Base-by-base conservation (phyloP, 2,113 vertebrate genomes). In the Rissa tridactyla region DNA sequence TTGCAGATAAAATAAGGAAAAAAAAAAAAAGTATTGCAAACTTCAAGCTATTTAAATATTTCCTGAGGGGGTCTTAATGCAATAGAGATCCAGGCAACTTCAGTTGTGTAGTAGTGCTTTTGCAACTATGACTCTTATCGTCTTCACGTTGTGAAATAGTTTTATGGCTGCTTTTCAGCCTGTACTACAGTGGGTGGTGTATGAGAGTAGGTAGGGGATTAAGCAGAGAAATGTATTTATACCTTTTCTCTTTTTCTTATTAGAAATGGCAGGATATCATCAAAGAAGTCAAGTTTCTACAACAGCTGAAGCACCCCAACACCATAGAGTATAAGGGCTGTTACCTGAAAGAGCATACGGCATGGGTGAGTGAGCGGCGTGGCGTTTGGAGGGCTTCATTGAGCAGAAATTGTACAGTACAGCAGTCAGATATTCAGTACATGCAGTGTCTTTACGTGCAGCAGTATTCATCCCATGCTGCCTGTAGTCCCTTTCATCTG, bases 251-350 rank as follows among this genome's bases (percentile, higher is more conserved):
- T 29, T 73, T 54, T 44, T 80, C 82, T 80, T 73, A 26, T 88
- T 97, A 99, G 99, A 99, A 99, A 98, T 99, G 99, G 99, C 99
- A 99, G 97, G 99, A 99, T 98, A 99, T 99, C 98, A 99, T 99
- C 97, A 99, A 99, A 96, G 99, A 99, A 98, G 99, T 99, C 88
- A 99, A 99, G 95, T 99, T 99, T 98, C 97, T 99, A 90, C 98
- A 98, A 77, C 99, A 99, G 91, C 98, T 99, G 95, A 99, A 99
- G 94, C 99, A 99, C 96, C 99, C 99, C 76, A 99, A 99, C 98
- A 99, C 99, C 70, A 99, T 99, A 15, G 99, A 99, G 70, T 99
- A 99, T 92, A 99, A 99, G 98, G 99, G 99, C 91, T 99, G 99
- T 98, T 99, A 99, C 97, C 97, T 99, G 97, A 99, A 99, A 92